These are phyloP conservation scores for Emydoidea blandingii DNA, from an alignment of 2,797 vertebrate species.

Conservation along the genomic window DNA sequence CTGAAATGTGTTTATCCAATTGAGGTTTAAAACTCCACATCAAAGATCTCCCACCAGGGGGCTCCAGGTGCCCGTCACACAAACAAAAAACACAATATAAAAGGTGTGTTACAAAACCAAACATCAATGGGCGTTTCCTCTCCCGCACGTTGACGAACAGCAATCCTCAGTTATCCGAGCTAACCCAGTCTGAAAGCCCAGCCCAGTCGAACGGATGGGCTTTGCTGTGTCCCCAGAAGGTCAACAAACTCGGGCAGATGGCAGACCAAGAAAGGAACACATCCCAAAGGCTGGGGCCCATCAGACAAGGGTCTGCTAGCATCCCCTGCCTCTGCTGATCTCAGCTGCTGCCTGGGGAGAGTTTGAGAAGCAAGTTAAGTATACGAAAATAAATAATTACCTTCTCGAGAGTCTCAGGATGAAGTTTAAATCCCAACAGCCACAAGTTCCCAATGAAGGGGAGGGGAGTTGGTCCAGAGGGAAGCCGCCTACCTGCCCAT, in stretches of 20 bases:
- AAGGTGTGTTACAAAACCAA: neutral
- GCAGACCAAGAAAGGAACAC: neutral
- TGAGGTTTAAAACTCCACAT: too few species aligned
- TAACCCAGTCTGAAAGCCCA: neutral
- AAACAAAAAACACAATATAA: neutral
- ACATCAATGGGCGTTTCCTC: neutral
- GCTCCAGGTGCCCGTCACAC: neutral
- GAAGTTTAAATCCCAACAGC: constrained; percentile 45
- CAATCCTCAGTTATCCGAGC: neutral
- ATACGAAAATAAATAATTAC: neutral
- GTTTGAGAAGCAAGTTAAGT: neutral
- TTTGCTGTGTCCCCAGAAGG: neutral
- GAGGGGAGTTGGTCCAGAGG: constrained; percentile 20
- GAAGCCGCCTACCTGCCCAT: neutral
- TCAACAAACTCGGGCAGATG: neutral
- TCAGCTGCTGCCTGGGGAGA: neutral
- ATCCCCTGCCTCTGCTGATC: neutral
- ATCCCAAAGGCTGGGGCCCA: neutral
- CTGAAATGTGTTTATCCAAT: too few species aligned
- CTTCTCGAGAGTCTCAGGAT: constrained; percentile 22
- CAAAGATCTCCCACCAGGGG: too few species aligned
- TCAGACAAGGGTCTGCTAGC: neutral
- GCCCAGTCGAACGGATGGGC: neutral
- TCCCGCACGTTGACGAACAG: too few species aligned
- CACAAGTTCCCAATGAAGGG: constrained; percentile 50